Conservation (phyloP, 1,140 invertebrate genomes). For the Achroia grisella region DNA sequence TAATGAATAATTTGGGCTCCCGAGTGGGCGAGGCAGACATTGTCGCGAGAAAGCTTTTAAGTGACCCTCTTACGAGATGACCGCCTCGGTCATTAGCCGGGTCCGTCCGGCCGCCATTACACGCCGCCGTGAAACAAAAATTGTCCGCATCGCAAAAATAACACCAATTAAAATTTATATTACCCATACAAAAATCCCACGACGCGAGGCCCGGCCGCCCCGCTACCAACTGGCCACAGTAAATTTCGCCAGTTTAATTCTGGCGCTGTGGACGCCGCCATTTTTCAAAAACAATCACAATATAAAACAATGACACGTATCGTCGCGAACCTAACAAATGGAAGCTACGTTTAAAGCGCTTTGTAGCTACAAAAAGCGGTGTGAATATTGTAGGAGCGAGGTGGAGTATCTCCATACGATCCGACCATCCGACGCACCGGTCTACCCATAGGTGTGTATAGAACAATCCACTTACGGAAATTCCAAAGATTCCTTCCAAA, state of each 20-base stretch:
- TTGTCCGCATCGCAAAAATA: background rate
- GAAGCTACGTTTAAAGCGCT: conserved; percentile 13
- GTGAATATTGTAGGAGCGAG: conserved; percentile 8
- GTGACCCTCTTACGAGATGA: conserved; percentile 12
- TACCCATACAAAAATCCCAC: conserved; percentile 6
- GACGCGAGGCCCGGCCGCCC: background rate
- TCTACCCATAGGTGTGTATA: too few relatives aligned
- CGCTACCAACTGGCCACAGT: conserved; percentile 35
- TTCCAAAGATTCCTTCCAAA: too few relatives aligned
- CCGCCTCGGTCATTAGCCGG: conserved; percentile 4
- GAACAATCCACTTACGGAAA: too few relatives aligned
- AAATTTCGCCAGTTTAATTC: conserved; percentile 49
- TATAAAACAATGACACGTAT: conserved; percentile 53
- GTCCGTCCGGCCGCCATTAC: conserved; percentile 1
- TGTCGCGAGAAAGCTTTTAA: conserved; percentile 8
- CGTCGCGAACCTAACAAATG: conserved; percentile 34
- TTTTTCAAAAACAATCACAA: conserved; percentile 60
- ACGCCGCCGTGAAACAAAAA: conserved; percentile 3
- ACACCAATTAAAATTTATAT: conserved; percentile 14
- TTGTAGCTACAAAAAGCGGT: conserved; percentile 21
- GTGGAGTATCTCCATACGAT: background rate
- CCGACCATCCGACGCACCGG: too few relatives aligned
- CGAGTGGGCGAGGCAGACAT: conserved; percentile 3
- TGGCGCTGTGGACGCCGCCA: conserved; percentile 25
- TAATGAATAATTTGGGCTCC: conserved; percentile 11